Evolutionary conservation across 2,113 vertebrate species (phyloP).

Genomic region (Helogale parvula): DNA sequence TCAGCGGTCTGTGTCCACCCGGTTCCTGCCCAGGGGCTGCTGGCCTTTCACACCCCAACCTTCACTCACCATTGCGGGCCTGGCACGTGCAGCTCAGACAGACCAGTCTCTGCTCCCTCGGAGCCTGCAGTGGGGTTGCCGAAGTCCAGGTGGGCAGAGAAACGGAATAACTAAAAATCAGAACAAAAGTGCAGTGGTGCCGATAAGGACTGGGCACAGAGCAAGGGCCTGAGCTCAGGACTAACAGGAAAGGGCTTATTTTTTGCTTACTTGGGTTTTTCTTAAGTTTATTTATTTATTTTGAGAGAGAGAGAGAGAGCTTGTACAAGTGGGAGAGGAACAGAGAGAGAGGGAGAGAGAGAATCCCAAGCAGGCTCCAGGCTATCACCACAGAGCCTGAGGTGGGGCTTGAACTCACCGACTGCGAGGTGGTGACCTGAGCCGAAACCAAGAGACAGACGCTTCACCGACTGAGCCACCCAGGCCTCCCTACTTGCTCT

Average conservation of each 20-base stretch:
- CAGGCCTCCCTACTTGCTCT: neutral
- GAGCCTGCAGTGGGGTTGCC: neutral
- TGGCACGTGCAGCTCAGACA: neutral
- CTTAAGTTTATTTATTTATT: too few species aligned
- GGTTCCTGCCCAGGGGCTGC: neutral
- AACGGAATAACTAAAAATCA: neutral
- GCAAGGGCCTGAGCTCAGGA: neutral
- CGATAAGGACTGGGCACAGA: neutral
- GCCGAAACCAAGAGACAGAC: too few species aligned
- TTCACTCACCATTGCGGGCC: neutral
- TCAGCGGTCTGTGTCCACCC: fast-evolving
- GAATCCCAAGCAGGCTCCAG: too few species aligned
- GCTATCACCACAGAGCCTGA: too few species aligned
- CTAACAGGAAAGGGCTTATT: neutral
- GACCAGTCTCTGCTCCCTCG: neutral
- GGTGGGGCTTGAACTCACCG: too few species aligned
- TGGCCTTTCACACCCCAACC: neutral
- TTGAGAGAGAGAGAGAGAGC: too few species aligned
- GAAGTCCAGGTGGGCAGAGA: neutral
- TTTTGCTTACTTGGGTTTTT: neutral
- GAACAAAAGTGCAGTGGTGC: neutral
- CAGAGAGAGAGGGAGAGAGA: too few species aligned
- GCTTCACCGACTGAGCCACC: too few species aligned
- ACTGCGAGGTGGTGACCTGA: too few species aligned
- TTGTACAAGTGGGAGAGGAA: too few species aligned